phyloP scores from a whole-genome alignment of 2,113 vertebrate species.

The Psilopsiagon aymara region DNA sequence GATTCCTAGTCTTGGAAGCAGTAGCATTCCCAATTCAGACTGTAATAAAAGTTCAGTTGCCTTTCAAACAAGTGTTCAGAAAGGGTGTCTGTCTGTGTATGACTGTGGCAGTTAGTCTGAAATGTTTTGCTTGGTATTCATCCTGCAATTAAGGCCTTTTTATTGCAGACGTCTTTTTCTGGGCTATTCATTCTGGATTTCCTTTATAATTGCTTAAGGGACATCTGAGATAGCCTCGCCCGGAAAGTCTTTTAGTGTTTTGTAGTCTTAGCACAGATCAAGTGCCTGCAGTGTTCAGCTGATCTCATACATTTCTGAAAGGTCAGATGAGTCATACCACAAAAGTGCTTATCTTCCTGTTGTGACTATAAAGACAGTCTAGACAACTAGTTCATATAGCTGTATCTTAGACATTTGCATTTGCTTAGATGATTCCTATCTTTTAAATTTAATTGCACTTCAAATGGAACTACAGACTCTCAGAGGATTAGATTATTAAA shows the following conservation, averaged over 20 bases:
- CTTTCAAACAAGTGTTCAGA: not conserved
- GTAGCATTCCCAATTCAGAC: not conserved
- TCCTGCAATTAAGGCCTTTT: not conserved
- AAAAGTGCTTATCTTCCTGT: not conserved
- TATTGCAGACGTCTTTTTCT: not conserved
- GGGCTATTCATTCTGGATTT: not conserved
- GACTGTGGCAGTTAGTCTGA: not conserved
- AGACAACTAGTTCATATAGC: not conserved
- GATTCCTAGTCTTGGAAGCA: not conserved
- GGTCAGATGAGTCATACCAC: conserved; percentile 8
- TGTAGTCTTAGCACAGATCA: not conserved
- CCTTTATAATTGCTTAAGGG: not conserved
- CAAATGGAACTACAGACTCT: not conserved
- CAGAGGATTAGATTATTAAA: not conserved
- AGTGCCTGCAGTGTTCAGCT: not conserved
- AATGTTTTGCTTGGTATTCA: not conserved
- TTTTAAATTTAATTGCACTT: not conserved
- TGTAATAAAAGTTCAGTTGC: not conserved
- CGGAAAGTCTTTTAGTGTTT: not conserved
- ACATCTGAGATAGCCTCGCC: not conserved
- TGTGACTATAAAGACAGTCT: not conserved
- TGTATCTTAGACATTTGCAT: not conserved
- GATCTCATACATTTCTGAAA: not conserved
- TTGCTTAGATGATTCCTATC: not conserved
- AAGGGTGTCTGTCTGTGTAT: not conserved